Evolutionary conservation across 35 echinoderm and acorn worm species (phyloP).

Genomic region (Stichopus chloronotus): DNA sequence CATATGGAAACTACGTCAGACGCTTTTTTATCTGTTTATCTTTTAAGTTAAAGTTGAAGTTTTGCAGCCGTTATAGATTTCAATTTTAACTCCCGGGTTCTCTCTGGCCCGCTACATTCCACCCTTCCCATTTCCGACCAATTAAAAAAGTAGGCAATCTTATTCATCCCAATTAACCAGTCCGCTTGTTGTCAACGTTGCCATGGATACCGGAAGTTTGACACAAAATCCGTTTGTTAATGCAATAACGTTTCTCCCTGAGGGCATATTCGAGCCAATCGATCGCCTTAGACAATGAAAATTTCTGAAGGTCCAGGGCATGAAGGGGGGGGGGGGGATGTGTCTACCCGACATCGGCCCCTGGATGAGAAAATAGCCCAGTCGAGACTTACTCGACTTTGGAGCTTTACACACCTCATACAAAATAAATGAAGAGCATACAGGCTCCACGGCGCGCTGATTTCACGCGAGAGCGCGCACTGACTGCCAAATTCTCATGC

Average conservation of each 20-base stretch:
- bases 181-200: neutral
- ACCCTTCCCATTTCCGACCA: neutral
- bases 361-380: neutral
- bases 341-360: neutral
- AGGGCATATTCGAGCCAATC: neutral
- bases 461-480: conserved; percentile 2
- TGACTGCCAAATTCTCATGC: neutral
- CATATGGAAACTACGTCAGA: neutral
- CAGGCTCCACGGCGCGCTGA: neutral
- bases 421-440: neutral
- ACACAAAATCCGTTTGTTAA: conserved; percentile 15
- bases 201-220: neutral
- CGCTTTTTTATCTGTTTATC: neutral
- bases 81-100: too few relatives aligned
- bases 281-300: neutral
- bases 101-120: neutral
- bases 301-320: neutral
- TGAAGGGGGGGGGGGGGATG: neutral
- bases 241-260: conserved; percentile 18
- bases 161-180: neutral
- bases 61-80: too few relatives aligned
- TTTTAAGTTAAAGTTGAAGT: neutral
- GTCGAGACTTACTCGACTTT: neutral
- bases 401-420: neutral
- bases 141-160: neutral